These are phyloP conservation scores for Sericinus montela DNA, from an alignment of 2,888 invertebrate genomes.

Conservation along the genomic window DNA sequence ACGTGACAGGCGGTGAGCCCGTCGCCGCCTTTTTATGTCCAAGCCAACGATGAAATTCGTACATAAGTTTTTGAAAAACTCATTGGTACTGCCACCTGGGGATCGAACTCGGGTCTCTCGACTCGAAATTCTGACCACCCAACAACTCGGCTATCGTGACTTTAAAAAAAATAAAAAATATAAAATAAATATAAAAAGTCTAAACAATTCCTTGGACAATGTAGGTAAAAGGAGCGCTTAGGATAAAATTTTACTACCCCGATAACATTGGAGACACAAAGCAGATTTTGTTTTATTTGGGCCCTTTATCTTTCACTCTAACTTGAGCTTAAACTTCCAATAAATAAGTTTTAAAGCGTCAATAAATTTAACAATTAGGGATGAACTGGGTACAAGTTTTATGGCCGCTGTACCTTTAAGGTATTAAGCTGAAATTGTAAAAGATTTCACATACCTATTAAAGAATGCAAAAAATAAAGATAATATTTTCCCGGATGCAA, in stretches of 20 bases:
- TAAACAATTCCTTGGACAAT: conserved; percentile 2
- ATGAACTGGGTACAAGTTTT: conserved; percentile 38
- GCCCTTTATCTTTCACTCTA: conserved; percentile 26
- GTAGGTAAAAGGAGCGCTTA: conserved; percentile 3
- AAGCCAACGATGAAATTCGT: too few relatives aligned
- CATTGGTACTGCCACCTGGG: too few relatives aligned
- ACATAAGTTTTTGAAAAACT: too few relatives aligned
- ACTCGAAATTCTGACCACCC: too few relatives aligned
- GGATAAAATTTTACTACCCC: conserved; percentile 19
- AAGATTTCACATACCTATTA: conserved; percentile 7
- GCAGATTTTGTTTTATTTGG: conserved; percentile 23
- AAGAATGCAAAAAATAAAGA: conserved; percentile 6
- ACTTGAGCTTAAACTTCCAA: conserved; percentile 24
- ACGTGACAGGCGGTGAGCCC: too few relatives aligned
- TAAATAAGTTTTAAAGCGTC: conserved; percentile 47
- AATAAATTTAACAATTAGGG: conserved; percentile 55
- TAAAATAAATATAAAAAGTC: conserved; percentile 1
- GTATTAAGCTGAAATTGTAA: conserved; percentile 2
- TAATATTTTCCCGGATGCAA: neutral
- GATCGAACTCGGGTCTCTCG: too few relatives aligned
- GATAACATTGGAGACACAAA: conserved; percentile 16
- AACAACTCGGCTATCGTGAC: too few relatives aligned
- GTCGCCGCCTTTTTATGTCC: too few relatives aligned
- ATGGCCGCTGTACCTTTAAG: conserved; percentile 30
- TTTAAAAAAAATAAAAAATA: neutral